Evolutionary conservation across 2,888 invertebrate genomes (phyloP), one percentile per base, ranked within the genome.

Genomic region (Tuberolachnus salignus): DNA sequence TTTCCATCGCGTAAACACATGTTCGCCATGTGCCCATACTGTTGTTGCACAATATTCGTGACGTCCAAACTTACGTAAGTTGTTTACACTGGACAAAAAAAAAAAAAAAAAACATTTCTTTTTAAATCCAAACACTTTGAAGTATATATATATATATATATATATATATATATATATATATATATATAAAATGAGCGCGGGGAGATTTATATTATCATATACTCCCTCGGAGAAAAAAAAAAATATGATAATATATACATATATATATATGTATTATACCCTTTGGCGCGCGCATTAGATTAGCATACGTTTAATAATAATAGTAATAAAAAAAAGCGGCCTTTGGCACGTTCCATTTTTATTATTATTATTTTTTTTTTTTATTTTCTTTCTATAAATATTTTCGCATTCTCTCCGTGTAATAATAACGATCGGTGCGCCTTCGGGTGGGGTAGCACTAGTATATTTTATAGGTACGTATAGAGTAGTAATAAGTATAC

Each of bases 331-430:
- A n/a, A n/a, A n/a, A n/a, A n/a, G n/a, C n/a, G n/a, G 14, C 73
- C 63, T 74, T 74, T 74, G 73, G 73, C 73, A 74, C 73, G 73
- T 74, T 64, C 73, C 44, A n/a, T n/a, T 74, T 34, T 4, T 34
- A n/a, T 34, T 34, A 34, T 34, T 6, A 34, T 34, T 4, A 34
- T 34, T 34, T 34, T 34, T 34, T 34, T n/a, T 34, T 34, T 4
- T 34, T 59, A 16, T 46, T 73, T 72, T 51, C 51, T 34, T 23
- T 61, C 8, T 8, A 73, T n/a, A 73, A 73, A 73, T 63, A 63
- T 74, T 74, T 53, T 6, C n/a, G 53, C 73, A 63, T 74, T 53
- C 44, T 3, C 6, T 34, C 34, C 34, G 34, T 34, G 34, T 4
- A 34, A 53, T 23, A 63, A 51, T 51, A 51, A 73, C 61, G 34